These are phyloP conservation scores for Machimus rusticus DNA, from an alignment of 2,888 invertebrate genomes.

Conservation along the genomic window DNA sequence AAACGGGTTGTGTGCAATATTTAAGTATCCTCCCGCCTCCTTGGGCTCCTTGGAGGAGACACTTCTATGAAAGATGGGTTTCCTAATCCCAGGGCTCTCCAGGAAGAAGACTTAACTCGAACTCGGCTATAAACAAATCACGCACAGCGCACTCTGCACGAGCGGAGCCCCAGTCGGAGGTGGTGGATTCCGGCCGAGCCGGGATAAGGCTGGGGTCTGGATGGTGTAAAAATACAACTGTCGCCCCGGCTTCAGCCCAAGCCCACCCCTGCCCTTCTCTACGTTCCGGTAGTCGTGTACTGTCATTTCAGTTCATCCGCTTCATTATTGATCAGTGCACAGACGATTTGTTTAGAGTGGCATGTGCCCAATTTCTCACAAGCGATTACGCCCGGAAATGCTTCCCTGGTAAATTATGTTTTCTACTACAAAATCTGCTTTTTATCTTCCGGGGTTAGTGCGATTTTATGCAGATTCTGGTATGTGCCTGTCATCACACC, in stretches of 20 bases:
- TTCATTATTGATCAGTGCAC: conserved; percentile 35
- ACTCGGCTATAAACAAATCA: conserved; percentile 37
- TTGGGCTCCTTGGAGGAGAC: not conserved
- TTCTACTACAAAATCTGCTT: conserved; percentile 1
- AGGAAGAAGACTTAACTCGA: not conserved
- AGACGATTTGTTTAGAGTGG: conserved; percentile 26
- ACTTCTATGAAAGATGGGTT: conserved; percentile 23
- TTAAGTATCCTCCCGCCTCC: not conserved
- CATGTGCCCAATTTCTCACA: conserved; percentile 30
- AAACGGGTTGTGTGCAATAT: conserved; percentile 31
- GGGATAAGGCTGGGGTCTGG: not conserved
- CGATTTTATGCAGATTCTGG: not conserved
- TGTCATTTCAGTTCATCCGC: conserved; percentile 32
- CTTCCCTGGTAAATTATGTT: conserved; percentile 24
- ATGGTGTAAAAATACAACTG: not conserved
- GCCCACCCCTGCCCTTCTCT: not conserved
- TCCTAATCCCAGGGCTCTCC: conserved; percentile 12
- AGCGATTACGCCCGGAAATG: conserved; percentile 17
- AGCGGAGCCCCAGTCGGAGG: not conserved
- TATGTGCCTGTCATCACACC: not conserved
- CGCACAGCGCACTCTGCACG: not conserved
- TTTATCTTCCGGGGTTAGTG: not conserved
- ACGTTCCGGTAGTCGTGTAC: not conserved
- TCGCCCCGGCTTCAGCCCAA: not conserved
- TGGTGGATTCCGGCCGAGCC: not conserved